Evolutionary conservation across 2,888 invertebrate genomes (phyloP).

Genomic region (Alcis repandata): DNA sequence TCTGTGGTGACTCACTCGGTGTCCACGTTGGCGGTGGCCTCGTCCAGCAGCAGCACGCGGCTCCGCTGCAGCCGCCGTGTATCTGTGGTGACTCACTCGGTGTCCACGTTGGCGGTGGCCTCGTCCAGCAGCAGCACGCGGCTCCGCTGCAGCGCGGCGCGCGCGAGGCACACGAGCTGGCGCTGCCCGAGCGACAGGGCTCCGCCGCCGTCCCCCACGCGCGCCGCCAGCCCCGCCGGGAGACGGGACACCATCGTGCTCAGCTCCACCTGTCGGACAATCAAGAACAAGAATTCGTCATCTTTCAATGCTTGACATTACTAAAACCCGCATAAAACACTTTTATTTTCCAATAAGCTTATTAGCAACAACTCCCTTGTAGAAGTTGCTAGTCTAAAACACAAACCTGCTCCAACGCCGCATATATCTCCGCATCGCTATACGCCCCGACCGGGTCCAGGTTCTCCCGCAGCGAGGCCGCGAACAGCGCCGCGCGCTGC

Average conservation of each 20-base stretch:
- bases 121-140: slow-evolving; percentile 91
- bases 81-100: slow-evolving; percentile 85
- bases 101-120: slow-evolving; percentile 96
- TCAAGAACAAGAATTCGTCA: no score
- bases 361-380: no score
- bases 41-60: not conserved
- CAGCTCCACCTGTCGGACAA: slow-evolving; percentile 91
- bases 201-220: slow-evolving; percentile 89
- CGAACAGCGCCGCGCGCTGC: slow-evolving; percentile 91
- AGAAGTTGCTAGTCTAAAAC: no score
- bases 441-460: slow-evolving; percentile 91
- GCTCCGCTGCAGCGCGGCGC: slow-evolving; percentile 90
- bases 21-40: no score
- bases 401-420: slow-evolving; percentile 91
- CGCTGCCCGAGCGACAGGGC: slow-evolving; percentile 90
- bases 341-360: no score
- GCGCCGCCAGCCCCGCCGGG: slow-evolving; percentile 85
- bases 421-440: slow-evolving; percentile 89
- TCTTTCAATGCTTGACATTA: no score
- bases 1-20: no score
- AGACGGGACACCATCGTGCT: slow-evolving; percentile 85
- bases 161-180: slow-evolving; percentile 90
- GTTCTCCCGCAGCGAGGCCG: slow-evolving; percentile 92
- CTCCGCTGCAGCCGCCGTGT: not conserved
- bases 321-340: no score